Conservation (phyloP, 2,888 invertebrate genomes). For the Pocota personata region DNA sequence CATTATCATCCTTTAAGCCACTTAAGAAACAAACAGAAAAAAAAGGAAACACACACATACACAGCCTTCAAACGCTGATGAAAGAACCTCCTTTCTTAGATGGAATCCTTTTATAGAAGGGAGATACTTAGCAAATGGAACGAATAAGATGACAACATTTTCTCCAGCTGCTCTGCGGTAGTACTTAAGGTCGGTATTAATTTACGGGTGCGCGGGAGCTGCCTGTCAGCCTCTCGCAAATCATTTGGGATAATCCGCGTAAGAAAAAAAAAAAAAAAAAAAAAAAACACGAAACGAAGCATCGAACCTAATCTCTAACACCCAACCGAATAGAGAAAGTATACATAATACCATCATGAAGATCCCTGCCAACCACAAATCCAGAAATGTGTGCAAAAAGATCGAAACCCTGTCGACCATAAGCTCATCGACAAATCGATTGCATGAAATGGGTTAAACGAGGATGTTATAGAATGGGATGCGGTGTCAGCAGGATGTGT, state of each 20-base stretch:
- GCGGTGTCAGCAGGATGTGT: conserved; percentile 12
- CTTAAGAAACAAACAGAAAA: conserved; percentile 20
- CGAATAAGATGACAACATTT: conserved; percentile 40
- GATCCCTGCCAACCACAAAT: conserved; percentile 31
- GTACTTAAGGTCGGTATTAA: conserved; percentile 56
- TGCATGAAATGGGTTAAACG: conserved; percentile 55
- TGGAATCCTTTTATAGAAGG: conserved; percentile 27
- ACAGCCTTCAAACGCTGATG: neutral
- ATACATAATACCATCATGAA: conserved; percentile 15
- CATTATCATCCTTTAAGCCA: conserved; percentile 46
- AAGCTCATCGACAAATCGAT: conserved; percentile 64
- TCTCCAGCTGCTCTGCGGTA: conserved; percentile 3
- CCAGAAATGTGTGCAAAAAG: conserved; percentile 46
- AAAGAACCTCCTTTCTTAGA: neutral
- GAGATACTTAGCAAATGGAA: conserved; percentile 41
- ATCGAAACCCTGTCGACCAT: conserved; percentile 59
- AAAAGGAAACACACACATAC: neutral
- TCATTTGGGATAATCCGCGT: conserved; percentile 56
- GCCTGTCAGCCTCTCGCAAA: conserved; percentile 45
- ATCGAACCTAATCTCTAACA: conserved; percentile 43
- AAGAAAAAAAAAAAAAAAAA: neutral
- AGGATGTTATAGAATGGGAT: conserved; percentile 32
- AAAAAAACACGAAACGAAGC: neutral
- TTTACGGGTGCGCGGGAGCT: conserved; percentile 28
- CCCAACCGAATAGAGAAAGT: neutral